Conservation (phyloP, 2,113 vertebrate genomes). For the Mionectes macconnelli region DNA sequence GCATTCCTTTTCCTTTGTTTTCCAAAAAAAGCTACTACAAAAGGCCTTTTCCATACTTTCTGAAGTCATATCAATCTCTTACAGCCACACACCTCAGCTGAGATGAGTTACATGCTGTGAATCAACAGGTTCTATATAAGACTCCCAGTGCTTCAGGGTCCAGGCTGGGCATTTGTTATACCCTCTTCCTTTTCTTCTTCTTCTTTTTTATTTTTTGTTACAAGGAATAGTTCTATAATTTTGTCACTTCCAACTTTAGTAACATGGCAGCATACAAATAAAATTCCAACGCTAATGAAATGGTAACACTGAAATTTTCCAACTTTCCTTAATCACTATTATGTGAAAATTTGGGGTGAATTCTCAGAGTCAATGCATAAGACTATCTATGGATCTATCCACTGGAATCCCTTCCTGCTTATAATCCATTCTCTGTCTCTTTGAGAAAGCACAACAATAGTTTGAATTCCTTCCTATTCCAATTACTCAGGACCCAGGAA, state of each 20-base stretch:
- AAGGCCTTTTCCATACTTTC: neutral
- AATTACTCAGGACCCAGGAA: neutral
- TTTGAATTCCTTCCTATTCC: neutral
- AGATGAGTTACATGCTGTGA: neutral
- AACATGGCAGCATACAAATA: neutral
- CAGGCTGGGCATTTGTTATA: neutral
- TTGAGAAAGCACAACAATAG: neutral
- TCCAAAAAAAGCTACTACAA: neutral
- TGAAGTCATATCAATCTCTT: neutral
- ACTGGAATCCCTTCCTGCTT: neutral
- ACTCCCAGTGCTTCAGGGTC: neutral
- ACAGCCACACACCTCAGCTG: neutral
- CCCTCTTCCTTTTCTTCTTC: neutral
- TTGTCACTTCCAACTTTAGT: neutral
- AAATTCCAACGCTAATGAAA: neutral
- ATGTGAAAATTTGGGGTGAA: neutral
- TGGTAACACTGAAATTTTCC: neutral
- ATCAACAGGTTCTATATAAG: neutral
- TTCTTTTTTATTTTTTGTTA: neutral
- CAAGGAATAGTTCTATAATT: neutral
- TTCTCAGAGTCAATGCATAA: neutral
- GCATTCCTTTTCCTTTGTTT: neutral
- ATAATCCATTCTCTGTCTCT: neutral
- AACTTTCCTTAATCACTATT: neutral
- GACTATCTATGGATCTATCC: neutral